Evolutionary conservation across 2,113 vertebrate genomes (phyloP).

Genomic region (Melanocharis versteri): DNA sequence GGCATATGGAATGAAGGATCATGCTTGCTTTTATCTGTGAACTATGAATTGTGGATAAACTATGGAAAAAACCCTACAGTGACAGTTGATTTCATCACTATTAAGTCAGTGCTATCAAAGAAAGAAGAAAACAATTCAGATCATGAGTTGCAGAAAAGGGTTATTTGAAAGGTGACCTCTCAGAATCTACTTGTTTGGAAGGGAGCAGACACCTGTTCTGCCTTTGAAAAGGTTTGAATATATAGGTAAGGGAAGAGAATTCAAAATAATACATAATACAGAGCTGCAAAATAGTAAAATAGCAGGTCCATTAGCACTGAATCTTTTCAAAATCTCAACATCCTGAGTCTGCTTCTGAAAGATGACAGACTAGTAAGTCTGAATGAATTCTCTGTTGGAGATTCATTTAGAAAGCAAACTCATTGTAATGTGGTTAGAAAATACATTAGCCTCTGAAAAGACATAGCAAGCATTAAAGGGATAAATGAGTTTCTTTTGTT

Average conservation of each 20-base stretch:
- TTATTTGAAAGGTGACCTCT: background rate
- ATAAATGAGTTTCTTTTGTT: background rate
- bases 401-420: background rate
- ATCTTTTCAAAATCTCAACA: background rate
- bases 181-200: background rate
- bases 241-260: background rate
- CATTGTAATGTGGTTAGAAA: background rate
- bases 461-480: background rate
- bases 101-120: background rate
- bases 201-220: background rate
- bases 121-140: background rate
- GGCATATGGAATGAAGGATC: background rate
- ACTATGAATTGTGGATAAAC: background rate
- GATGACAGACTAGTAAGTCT: background rate
- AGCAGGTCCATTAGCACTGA: background rate
- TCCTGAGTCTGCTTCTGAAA: background rate
- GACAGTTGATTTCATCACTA: background rate
- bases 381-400: background rate
- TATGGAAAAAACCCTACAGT: background rate
- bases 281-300: background rate
- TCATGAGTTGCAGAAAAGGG: rapidly evolving
- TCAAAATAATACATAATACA: background rate
- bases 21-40: background rate
- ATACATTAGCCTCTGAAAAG: background rate
- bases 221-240: background rate